These are phyloP conservation scores for Achroia grisella DNA, from an alignment of 1,140 invertebrate species.

Conservation along the genomic window DNA sequence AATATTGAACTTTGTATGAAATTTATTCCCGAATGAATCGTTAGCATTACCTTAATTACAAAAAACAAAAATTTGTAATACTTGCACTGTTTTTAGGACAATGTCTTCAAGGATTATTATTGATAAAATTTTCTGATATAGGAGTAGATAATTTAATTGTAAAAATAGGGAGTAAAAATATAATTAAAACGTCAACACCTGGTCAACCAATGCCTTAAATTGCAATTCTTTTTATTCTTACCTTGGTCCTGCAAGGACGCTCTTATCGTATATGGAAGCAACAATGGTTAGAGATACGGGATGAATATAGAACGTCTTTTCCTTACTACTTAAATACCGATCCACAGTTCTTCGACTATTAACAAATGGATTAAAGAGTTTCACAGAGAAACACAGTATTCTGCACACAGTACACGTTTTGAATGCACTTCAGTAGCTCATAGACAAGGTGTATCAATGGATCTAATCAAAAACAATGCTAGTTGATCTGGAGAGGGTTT, in stretches of 20 bases:
- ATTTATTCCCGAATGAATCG: conserved; percentile 6
- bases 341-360: background rate
- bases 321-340: background rate
- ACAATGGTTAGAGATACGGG: background rate
- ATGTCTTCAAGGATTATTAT: conserved; percentile 7
- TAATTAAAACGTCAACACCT: conserved; percentile 11
- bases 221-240: conserved; percentile 5
- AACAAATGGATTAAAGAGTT: background rate
- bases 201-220: background rate
- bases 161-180: conserved; percentile 2
- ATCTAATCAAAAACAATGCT: background rate
- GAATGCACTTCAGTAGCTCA: background rate
- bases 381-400: background rate
- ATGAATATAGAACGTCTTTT: background rate
- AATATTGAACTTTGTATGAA: background rate
- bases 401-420: background rate
- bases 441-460: background rate
- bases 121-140: conserved; percentile 4
- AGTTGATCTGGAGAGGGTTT: no score
- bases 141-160: background rate
- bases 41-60: background rate
- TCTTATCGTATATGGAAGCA: conserved; percentile 1
- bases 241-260: conserved; percentile 10
- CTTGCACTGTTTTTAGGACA: conserved; percentile 5
- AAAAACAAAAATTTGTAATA: conserved; percentile 3